Evolutionary conservation across 2,888 invertebrate genomes (phyloP).

Genomic region (Mesorhabditis belari): DNA sequence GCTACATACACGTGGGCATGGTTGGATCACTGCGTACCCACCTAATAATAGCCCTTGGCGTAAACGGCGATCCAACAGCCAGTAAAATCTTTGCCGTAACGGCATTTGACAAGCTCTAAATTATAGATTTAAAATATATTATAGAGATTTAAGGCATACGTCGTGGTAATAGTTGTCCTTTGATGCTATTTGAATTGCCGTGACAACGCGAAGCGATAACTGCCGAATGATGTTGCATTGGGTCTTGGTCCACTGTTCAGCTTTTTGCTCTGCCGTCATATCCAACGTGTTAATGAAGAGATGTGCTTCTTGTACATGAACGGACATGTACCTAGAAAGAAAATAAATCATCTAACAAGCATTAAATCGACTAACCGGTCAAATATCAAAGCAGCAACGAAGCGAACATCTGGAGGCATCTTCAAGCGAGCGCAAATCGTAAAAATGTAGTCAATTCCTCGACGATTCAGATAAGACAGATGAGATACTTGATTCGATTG

Average conservation of each 20-base stretch:
- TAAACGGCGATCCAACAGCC: background rate
- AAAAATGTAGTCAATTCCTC: conserved; percentile 40
- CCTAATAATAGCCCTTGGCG: background rate
- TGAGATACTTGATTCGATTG: too few species aligned
- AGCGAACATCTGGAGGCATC: conserved; percentile 43
- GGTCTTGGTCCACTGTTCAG: conserved; percentile 38
- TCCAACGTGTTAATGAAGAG: conserved; percentile 16
- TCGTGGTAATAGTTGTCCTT: conserved; percentile 55
- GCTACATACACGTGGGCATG: background rate
- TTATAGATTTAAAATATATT: background rate
- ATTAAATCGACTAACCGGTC: conserved; percentile 32
- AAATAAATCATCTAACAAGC: conserved; percentile 5
- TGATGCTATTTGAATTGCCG: conserved; percentile 57
- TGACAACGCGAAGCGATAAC: conserved; percentile 53
- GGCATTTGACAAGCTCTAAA: background rate
- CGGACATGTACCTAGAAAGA: conserved; percentile 25
- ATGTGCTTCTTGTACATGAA: conserved; percentile 19
- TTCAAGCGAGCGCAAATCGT: conserved; percentile 45
- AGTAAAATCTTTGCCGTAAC: background rate
- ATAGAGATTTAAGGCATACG: conserved; percentile 27
- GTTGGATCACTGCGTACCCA: background rate
- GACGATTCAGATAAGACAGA: conserved; percentile 28
- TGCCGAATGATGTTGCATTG: conserved; percentile 48
- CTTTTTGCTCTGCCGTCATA: conserved; percentile 10
- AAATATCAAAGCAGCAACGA: conserved; percentile 34